A percentile compares a stretch with the other conserved stretches of the same genome.
Evolutionary conservation across 2,113 vertebrate genomes (phyloP).

Genomic region (Tenrec ecaudatus): DNA sequence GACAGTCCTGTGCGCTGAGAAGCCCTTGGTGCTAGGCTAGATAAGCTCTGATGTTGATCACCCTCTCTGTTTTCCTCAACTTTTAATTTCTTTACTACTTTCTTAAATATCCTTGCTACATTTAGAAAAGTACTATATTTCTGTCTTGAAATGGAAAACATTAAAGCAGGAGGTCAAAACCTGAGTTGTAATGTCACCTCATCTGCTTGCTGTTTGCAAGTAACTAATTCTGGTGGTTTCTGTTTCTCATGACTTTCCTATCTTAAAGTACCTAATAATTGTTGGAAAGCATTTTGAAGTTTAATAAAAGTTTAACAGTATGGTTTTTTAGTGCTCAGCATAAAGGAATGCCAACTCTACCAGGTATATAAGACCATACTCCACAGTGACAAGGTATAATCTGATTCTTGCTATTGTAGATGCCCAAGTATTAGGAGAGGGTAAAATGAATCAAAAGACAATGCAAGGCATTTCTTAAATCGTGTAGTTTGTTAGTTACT

Average conservation of each 20-base stretch:
- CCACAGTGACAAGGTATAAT: neutral
- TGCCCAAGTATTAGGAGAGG: neutral
- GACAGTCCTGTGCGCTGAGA: neutral
- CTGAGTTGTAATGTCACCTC: neutral
- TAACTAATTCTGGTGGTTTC: constrained; percentile 8
- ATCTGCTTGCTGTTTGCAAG: constrained; percentile 31
- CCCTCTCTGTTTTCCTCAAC: neutral
- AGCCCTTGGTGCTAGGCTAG: neutral
- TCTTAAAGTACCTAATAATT: constrained; percentile 19
- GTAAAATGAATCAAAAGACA: neutral
- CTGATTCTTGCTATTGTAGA: neutral
- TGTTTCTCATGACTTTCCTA: neutral
- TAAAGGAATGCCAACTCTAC: neutral
- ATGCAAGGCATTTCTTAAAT: neutral
- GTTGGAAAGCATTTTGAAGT: neutral
- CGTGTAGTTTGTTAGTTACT: neutral
- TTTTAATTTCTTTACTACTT: constrained; percentile 30
- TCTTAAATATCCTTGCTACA: neutral
- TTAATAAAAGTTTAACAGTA: neutral
- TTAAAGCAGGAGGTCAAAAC: neutral
- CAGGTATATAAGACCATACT: neutral
- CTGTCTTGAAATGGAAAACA: constrained; percentile 24
- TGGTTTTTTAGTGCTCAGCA: neutral
- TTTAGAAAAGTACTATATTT: constrained; percentile 2
- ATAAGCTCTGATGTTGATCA: neutral